Percentiles rank a stretch among this genome's conserved stretches.
Conservation (phyloP, 2,888 invertebrate genomes). For the Phortica okadai region DNA sequence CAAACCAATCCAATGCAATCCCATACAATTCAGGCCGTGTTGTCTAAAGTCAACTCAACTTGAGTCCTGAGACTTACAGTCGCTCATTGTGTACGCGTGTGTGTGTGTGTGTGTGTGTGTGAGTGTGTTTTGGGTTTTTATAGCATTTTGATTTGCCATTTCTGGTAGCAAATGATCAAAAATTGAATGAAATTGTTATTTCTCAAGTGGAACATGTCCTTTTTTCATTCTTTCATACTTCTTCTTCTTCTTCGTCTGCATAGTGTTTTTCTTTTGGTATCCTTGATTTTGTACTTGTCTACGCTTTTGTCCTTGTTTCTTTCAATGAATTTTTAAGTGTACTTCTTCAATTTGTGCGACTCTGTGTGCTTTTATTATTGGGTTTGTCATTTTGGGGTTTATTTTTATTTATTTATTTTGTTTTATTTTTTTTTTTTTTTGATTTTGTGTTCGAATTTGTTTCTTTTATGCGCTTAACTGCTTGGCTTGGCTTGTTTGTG, state of each 20-base stretch:
- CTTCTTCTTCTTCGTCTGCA: neutral
- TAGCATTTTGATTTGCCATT: constrained; percentile 72
- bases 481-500: constrained; percentile 34
- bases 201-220: constrained; percentile 70
- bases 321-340: constrained; percentile 19
- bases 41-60: neutral
- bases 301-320: neutral
- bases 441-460: neutral
- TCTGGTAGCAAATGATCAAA: constrained; percentile 73
- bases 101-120: constrained; percentile 10
- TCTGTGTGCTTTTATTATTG: constrained; percentile 13
- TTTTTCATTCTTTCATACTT: constrained; percentile 35
- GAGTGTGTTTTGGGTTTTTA: constrained; percentile 61
- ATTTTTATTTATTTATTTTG: constrained; percentile 6
- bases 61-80: neutral
- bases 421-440: constrained; percentile 6
- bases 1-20: neutral
- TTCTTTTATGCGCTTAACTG: neutral
- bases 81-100: neutral
- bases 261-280: neutral
- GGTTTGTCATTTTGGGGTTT: constrained; percentile 8
- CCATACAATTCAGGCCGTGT: neutral
- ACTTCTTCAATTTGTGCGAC: neutral
- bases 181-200: constrained; percentile 72
- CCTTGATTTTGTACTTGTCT: neutral